A percentile compares a stretch with the other conserved stretches of the same genome.
Conservation (phyloP, 2,888 invertebrate genomes). For the Hedychridium roseum region DNA sequence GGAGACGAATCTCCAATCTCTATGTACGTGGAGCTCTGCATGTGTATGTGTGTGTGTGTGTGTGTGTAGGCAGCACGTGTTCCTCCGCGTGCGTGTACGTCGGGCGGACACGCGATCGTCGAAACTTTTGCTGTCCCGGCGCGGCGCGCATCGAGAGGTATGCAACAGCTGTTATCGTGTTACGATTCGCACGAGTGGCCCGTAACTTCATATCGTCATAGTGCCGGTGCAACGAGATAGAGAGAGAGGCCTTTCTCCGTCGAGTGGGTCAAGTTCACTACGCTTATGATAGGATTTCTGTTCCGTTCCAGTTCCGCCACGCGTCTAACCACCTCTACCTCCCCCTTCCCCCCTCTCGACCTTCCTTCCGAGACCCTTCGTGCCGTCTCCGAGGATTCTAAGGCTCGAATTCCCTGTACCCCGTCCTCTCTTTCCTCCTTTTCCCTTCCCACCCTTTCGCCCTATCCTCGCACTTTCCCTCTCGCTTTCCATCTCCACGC, state of each 20-base stretch:
- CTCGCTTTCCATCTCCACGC: slow-evolving; percentile 8
- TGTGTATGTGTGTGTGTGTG: too few species aligned
- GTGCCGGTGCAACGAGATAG: slow-evolving; percentile 17
- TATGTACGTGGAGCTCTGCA: too few species aligned
- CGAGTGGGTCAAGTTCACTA: slow-evolving; percentile 60
- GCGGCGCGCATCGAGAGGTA: slow-evolving; percentile 38
- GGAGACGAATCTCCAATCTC: too few species aligned
- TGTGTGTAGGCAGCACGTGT: too few species aligned
- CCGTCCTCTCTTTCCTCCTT: slow-evolving; percentile 9
- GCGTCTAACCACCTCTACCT: slow-evolving; percentile 16
- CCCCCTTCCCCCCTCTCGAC: slow-evolving; percentile 4
- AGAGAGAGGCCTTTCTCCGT: slow-evolving; percentile 38
- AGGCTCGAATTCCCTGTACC: too few species aligned
- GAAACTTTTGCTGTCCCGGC: slow-evolving; percentile 55
- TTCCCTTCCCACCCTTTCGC: slow-evolving; percentile 19
- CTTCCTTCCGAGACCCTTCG: too few species aligned
- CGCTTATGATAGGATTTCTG: slow-evolving; percentile 59
- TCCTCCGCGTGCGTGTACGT: not conserved
- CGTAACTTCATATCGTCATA: slow-evolving; percentile 58
- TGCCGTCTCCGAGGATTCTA: too few species aligned
- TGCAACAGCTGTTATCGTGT: slow-evolving; percentile 61
- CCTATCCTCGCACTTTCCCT: slow-evolving; percentile 11
- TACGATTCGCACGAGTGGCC: slow-evolving; percentile 59
- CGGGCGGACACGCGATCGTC: slow-evolving; percentile 41
- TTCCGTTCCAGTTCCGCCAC: slow-evolving; percentile 41